Conservation (phyloP, 2,797 vertebrate genomes). For the Lophius americanus region DNA sequence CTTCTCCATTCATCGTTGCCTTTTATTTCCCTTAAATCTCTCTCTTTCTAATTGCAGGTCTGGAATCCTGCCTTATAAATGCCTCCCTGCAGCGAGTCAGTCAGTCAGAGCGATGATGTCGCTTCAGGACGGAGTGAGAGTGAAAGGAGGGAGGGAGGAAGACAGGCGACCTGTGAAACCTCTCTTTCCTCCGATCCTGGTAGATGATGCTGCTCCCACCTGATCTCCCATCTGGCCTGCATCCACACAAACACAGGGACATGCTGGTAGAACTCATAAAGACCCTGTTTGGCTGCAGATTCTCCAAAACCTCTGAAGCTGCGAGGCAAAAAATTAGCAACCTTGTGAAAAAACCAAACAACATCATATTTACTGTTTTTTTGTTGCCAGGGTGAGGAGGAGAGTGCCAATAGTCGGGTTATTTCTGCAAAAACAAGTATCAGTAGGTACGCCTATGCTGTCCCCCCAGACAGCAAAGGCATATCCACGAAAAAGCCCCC, state of each 20-base stretch:
- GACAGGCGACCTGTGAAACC: conserved; percentile 38
- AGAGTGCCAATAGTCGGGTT: too few species aligned
- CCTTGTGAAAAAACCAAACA: not conserved
- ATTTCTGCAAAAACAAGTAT: too few species aligned
- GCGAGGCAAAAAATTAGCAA: not conserved
- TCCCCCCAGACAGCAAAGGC: too few species aligned
- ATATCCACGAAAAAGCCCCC: too few species aligned
- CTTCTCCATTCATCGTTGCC: not conserved
- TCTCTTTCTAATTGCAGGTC: conserved; percentile 16
- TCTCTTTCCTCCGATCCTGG: conserved; percentile 50
- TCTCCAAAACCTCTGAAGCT: conserved; percentile 6
- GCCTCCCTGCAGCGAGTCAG: conserved; percentile 35
- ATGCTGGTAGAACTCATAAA: not conserved
- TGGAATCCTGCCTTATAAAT: conserved; percentile 8
- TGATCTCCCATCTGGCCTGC: conserved; percentile 25
- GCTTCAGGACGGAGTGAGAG: conserved; percentile 50
- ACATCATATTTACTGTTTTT: not conserved
- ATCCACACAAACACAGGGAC: conserved; percentile 3
- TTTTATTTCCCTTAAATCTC: not conserved
- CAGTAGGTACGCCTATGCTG: too few species aligned
- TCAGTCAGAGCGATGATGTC: conserved; percentile 37
- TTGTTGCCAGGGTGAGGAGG: not conserved
- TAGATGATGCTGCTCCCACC: conserved; percentile 44
- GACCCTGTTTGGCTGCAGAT: conserved; percentile 30
- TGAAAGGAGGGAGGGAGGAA: conserved; percentile 47